Evolutionary conservation across 2,113 vertebrate species (phyloP).

Genomic region (Natator depressus): DNA sequence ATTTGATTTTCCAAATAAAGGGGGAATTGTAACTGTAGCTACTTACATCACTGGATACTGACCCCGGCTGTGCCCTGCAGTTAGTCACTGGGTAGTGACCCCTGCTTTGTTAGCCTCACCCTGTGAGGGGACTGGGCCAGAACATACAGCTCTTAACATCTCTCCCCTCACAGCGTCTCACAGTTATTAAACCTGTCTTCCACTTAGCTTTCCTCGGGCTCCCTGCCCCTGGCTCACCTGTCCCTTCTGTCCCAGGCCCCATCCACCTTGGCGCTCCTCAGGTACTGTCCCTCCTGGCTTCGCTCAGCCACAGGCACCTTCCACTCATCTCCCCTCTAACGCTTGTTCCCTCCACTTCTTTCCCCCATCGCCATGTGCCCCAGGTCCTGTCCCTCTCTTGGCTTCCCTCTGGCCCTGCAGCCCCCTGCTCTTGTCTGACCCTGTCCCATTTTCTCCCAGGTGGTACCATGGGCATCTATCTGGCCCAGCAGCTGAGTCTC

Average conservation of each 20-base stretch:
- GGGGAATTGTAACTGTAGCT: not conserved
- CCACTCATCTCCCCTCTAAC: not conserved
- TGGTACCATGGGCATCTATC: constrained; percentile 98
- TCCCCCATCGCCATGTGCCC: not conserved
- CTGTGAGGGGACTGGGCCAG: not conserved
- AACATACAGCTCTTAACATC: not conserved
- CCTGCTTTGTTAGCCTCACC: not conserved
- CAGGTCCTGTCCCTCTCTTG: not conserved
- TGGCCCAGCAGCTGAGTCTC: constrained; percentile 89
- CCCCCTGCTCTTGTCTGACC: not conserved
- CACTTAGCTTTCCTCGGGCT: not conserved
- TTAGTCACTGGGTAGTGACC: not conserved
- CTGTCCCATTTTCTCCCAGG: constrained; percentile 44
- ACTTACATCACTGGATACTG: not conserved
- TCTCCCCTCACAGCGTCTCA: not conserved
- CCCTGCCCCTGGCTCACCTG: constrained; percentile 43
- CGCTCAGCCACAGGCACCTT: not conserved
- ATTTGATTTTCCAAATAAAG: not conserved
- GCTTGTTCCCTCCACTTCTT: not conserved
- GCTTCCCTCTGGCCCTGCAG: not conserved
- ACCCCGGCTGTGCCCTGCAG: not conserved
- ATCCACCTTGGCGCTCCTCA: not conserved
- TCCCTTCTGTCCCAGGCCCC: not conserved
- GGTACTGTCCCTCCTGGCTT: not conserved
- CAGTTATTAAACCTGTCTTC: not conserved